Evolutionary conservation across 2,797 vertebrate genomes (phyloP).

Genomic region (Sebastes taczanowskii): DNA sequence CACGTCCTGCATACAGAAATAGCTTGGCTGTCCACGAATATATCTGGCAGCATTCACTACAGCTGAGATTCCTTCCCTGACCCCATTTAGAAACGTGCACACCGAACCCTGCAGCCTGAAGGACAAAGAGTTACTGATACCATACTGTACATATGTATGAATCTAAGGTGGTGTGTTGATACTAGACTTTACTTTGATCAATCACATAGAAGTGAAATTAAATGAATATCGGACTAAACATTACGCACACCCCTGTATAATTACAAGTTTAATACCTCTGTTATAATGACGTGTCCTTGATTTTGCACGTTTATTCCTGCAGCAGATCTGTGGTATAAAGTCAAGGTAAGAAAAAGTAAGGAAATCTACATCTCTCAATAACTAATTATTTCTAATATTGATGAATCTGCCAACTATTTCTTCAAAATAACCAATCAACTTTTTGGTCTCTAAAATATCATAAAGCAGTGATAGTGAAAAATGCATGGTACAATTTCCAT

Average conservation of each 20-base stretch:
- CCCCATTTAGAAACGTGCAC: constrained; percentile 61
- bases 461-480: background rate
- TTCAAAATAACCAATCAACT: background rate
- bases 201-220: background rate
- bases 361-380: background rate
- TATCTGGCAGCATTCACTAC: constrained; percentile 68
- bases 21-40: constrained; percentile 73
- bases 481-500: background rate
- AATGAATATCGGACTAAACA: background rate
- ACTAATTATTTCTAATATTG: background rate
- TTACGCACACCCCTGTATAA: background rate
- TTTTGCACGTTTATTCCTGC: background rate
- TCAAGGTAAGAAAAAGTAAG: background rate
- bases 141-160: too few species aligned
- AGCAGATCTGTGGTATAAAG: background rate
- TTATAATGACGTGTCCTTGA: background rate
- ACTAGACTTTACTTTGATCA: background rate
- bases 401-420: background rate
- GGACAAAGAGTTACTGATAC: constrained; percentile 38
- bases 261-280: background rate
- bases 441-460: background rate
- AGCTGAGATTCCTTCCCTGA: constrained; percentile 75
- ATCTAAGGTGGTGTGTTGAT: too few species aligned
- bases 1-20: constrained; percentile 70
- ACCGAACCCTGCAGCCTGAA: constrained; percentile 30